Percentiles rank a stretch among this genome's conserved stretches.
Evolutionary conservation across 2,113 vertebrate species (phyloP).

Genomic region (Myrmophylax atrothorax): DNA sequence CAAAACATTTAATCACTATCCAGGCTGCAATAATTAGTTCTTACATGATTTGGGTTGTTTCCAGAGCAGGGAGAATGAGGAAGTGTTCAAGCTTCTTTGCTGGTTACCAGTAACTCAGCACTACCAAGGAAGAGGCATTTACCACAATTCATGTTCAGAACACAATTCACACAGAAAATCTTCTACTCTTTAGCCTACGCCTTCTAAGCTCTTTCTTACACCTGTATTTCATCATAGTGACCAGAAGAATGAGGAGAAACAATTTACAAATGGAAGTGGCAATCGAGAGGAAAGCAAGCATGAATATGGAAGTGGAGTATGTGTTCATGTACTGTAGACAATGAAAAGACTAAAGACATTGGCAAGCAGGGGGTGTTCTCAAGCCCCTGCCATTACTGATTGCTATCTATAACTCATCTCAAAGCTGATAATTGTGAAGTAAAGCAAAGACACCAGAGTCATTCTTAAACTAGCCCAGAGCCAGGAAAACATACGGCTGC

Average conservation of each 20-base stretch:
- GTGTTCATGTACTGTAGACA: not conserved
- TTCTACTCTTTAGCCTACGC: not conserved
- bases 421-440: not conserved
- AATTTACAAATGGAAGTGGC: not conserved
- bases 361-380: not conserved
- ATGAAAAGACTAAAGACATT: not conserved
- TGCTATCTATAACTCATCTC: not conserved
- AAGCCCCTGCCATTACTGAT: not conserved
- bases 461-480: not conserved
- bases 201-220: not conserved
- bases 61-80: not conserved
- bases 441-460: not conserved
- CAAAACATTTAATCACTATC: not conserved
- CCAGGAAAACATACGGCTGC: not conserved
- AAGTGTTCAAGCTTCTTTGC: not conserved
- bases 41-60: not conserved
- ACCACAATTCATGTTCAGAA: not conserved
- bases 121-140: not conserved
- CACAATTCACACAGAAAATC: not conserved
- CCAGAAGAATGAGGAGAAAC: not conserved
- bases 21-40: not conserved
- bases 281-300: not conserved
- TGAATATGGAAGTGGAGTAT: not conserved
- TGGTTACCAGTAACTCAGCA: not conserved
- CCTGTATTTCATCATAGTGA: not conserved